These are phyloP conservation scores for Orthosia cruda DNA, from an alignment of 2,888 invertebrate genomes.

Conservation along the genomic window DNA sequence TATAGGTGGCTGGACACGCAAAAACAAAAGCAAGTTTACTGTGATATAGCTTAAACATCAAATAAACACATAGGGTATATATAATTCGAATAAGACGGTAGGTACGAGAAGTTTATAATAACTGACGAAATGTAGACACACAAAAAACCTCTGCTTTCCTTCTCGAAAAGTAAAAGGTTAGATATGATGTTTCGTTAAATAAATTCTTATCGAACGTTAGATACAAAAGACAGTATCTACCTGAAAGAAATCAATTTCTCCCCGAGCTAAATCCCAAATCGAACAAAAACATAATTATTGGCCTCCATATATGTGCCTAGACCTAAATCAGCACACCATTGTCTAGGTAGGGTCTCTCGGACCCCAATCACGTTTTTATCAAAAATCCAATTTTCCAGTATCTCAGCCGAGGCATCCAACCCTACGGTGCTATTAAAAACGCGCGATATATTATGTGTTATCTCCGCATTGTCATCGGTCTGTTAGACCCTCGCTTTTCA, in stretches of 20 bases:
- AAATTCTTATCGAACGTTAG: neutral
- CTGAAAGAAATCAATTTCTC: constrained; percentile 15
- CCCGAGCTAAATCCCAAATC: constrained; percentile 19
- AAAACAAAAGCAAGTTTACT: too few species aligned
- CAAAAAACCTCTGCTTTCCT: neutral
- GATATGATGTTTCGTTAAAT: neutral
- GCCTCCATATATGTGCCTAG: constrained; percentile 20
- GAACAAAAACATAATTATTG: constrained; percentile 23
- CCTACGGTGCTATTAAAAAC: constrained; percentile 73
- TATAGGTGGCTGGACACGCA: too few species aligned
- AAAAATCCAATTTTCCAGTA: constrained; percentile 80
- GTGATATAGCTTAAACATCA: too few species aligned
- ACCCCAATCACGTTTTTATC: constrained; percentile 80
- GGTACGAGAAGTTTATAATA: too few species aligned
- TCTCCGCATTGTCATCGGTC: constrained; percentile 75
- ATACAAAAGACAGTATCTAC: neutral
- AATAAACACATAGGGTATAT: too few species aligned
- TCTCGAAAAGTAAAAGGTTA: neutral
- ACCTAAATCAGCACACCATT: constrained; percentile 67
- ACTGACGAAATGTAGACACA: too few species aligned
- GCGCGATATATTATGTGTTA: constrained; percentile 74
- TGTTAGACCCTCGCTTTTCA: constrained; percentile 68
- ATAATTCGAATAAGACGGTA: too few species aligned
- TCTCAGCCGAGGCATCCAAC: constrained; percentile 64
- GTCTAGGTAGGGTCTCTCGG: constrained; percentile 43